phyloP scores from a whole-genome alignment of 2,888 invertebrate genomes.

The Dicranocentrus wangi region DNA sequence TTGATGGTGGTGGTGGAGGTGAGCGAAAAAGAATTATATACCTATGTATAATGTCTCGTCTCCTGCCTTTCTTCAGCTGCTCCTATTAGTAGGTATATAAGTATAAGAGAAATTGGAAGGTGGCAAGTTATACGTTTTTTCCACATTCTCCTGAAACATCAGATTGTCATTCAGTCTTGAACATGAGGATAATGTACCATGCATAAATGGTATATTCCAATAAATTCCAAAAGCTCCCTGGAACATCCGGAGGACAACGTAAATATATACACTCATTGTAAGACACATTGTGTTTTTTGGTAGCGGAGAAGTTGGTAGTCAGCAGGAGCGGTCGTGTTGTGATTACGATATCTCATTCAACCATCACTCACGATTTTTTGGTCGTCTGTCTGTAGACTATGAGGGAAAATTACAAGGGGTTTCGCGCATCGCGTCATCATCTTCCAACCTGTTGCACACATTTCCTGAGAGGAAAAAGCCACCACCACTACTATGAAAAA shows the following conservation, averaged over 20 bases:
- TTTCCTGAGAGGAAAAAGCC: background rate
- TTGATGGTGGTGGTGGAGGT: conserved; percentile 14
- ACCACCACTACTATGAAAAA: background rate
- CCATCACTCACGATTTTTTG: conserved; percentile 16
- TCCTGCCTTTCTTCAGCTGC: background rate
- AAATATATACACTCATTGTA: background rate
- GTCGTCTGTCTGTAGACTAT: conserved; percentile 5
- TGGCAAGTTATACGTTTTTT: too few species aligned
- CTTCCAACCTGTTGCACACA: conserved; percentile 5
- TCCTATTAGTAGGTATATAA: background rate
- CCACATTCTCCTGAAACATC: conserved; percentile 45
- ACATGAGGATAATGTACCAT: too few species aligned
- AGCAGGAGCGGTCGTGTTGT: conserved; percentile 8
- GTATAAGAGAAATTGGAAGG: too few species aligned
- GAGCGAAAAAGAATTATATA: conserved; percentile 1
- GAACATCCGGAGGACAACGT: conserved; percentile 36
- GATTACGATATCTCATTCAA: conserved; percentile 19
- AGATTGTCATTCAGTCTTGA: conserved; percentile 34
- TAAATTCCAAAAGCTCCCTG: conserved; percentile 48
- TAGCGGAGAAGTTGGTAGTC: background rate
- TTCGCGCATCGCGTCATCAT: background rate
- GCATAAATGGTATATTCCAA: background rate
- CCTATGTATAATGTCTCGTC: background rate
- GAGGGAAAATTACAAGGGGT: conserved; percentile 1
- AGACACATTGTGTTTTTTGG: background rate